Base-by-base conservation (phyloP, 1,140 invertebrate genomes). In the Sinonovacula constricta region DNA sequence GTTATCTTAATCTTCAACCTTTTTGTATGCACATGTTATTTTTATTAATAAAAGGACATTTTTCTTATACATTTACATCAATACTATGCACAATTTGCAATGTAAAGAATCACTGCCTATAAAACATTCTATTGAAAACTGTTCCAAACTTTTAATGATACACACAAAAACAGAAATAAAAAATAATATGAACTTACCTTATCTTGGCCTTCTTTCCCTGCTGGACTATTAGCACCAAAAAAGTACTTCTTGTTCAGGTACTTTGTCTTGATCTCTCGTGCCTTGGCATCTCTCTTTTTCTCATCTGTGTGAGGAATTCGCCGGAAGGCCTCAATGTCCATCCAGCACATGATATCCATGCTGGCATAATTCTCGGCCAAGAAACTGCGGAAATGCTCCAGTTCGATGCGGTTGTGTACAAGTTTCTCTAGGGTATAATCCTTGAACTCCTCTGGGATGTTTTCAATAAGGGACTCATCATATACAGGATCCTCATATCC, bases 241-340 rank as follows among this genome's bases (percentile, higher is more conserved):
- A 91, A 91, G 78, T 91, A 91, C 81, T 90, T 90, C 79, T 90
- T 90, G 76, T 89, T 91, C 12, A 91, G 80, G 78, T 90, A 91
- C 66, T 87, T 85, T 24, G 79, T 83, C 79, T 88, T 88, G 24
- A 91, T 87, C 63, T 89, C 87, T 69, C 81, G 86, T 1, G 89
- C 89, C 77, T 89, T 87, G 12, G 79, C 77, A 68, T 91, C 88
- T 24, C 89, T 72, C 59, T 81, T 84, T n/a, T 84, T 84, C 60
- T 86, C 86, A 59, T 88, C 87, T 10, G 59, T 78, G 39, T 85
- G 87, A 12, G 87, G 75, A 30, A 88, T 86, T 12, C 86, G 65
- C 12, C 88, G 66, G 81, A 86, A 90, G 1, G 88, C 83, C 67
- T 91, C 89, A 54, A 91, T 91, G 67, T 91, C 90, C 88, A 91